Evolutionary conservation across 2,113 vertebrate genomes (phyloP).

Genomic region (Cebus imitator): DNA sequence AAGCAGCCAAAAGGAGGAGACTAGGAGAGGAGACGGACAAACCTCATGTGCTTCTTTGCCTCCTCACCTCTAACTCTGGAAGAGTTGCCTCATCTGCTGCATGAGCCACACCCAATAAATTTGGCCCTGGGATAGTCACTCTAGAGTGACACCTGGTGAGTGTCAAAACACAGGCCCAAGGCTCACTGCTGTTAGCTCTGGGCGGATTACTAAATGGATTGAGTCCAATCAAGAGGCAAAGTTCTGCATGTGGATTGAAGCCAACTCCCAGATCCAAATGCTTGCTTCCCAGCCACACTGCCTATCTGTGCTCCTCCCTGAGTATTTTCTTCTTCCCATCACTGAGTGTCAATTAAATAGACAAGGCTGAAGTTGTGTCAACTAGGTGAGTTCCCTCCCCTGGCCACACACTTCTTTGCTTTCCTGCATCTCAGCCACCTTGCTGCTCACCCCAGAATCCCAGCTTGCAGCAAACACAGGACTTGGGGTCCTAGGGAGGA

Average conservation of each 20-base stretch:
- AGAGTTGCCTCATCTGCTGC: background rate
- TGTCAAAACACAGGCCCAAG: background rate
- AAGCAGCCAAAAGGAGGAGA: background rate
- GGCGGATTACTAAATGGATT: background rate
- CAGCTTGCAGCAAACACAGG: background rate
- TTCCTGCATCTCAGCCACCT: background rate
- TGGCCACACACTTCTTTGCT: background rate
- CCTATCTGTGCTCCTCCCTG: background rate
- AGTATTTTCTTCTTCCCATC: background rate
- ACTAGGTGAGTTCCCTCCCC: background rate
- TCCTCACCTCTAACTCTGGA: background rate
- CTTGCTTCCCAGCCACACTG: background rate
- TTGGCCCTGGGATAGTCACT: background rate
- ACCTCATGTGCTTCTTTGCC: background rate
- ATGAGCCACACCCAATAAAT: background rate
- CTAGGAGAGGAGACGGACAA: background rate
- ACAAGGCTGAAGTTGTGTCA: background rate
- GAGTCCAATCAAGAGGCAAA: background rate
- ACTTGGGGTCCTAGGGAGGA: background rate
- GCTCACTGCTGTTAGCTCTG: background rate
- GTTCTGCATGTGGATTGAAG: background rate
- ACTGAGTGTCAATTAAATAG: background rate
- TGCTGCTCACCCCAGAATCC: background rate
- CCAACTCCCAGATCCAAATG: background rate
- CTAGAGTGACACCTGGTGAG: background rate